Evolutionary conservation across 2,888 invertebrate species (phyloP).

Genomic region (Argyresthia albistria): DNA sequence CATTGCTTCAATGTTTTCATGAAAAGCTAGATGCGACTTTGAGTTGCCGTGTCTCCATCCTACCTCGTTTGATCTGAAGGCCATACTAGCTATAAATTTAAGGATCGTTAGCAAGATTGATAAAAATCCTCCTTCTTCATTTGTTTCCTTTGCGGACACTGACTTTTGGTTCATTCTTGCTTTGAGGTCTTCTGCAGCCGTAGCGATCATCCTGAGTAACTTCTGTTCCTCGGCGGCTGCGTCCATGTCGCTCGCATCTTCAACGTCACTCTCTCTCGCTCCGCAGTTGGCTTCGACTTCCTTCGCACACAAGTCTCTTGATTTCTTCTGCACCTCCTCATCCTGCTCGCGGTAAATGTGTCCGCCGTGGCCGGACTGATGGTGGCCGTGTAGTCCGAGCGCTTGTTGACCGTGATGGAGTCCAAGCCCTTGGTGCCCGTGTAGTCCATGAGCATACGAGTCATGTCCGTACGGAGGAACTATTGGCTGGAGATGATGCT

Average conservation of each 20-base stretch:
- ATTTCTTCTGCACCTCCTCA: neutral
- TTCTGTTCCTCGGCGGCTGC: conserved; percentile 18
- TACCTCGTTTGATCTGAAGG: conserved; percentile 16
- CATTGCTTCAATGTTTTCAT: conserved; percentile 43
- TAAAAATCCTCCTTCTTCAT: conserved; percentile 20
- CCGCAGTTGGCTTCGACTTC: conserved; percentile 52
- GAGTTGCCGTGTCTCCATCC: conserved; percentile 21
- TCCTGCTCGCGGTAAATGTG: neutral
- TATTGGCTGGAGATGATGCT: neutral
- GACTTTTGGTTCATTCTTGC: conserved; percentile 12
- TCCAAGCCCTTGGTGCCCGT: neutral
- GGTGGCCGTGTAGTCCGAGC: neutral
- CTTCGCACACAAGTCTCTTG: conserved; percentile 25
- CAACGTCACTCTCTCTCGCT: conserved; percentile 19
- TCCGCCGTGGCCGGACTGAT: neutral
- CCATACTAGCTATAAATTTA: too few species aligned
- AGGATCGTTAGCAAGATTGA: too few species aligned
- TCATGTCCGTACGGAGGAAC: neutral
- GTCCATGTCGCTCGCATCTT: neutral
- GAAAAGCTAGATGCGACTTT: conserved; percentile 31
- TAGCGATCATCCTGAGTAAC: conserved; percentile 18
- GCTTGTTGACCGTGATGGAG: neutral
- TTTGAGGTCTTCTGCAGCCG: conserved; percentile 20
- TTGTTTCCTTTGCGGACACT: conserved; percentile 19
- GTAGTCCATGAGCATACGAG: neutral